A percentile compares a stretch with the other conserved stretches of the same genome.
These are phyloP conservation scores for Drosophila sucinea DNA, from an alignment of 1,140 invertebrate genomes.

Conservation along the genomic window DNA sequence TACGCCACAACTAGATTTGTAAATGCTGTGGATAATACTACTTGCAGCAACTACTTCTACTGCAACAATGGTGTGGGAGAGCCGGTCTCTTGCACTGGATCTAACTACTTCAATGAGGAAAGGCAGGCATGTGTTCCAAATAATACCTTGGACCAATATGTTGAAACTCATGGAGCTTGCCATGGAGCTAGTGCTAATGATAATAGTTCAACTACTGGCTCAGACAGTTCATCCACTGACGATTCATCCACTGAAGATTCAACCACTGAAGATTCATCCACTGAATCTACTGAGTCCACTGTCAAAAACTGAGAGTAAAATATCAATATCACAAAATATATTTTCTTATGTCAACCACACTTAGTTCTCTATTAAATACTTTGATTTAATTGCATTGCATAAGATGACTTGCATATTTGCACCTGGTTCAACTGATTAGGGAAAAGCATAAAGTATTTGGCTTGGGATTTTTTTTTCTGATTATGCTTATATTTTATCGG, in stretches of 20 bases:
- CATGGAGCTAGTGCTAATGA: background rate
- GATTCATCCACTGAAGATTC: too few species aligned
- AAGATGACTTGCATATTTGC: background rate
- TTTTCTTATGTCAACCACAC: background rate
- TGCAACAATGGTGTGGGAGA: slow-evolving; percentile 26
- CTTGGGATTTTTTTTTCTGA: background rate
- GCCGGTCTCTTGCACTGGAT: accelerated
- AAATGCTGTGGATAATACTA: slow-evolving; percentile 33
- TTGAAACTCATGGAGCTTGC: slow-evolving; percentile 28
- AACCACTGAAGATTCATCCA: too few species aligned
- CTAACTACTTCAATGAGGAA: slow-evolving; percentile 37
- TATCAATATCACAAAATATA: too few species aligned
- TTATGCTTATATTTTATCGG: background rate
- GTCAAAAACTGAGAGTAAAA: too few species aligned
- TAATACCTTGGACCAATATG: accelerated
- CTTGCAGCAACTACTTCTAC: slow-evolving; percentile 44
- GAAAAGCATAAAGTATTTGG: background rate
- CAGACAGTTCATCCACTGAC: background rate
- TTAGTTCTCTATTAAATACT: slow-evolving; percentile 8
- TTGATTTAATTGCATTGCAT: background rate
- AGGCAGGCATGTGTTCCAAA: slow-evolving; percentile 24
- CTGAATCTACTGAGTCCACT: too few species aligned
- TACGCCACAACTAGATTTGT: slow-evolving; percentile 13
- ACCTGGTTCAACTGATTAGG: background rate
- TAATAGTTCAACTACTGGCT: background rate